Evolutionary conservation across 2,113 vertebrate genomes (phyloP).

Genomic region (Synodontis membranacea): DNA sequence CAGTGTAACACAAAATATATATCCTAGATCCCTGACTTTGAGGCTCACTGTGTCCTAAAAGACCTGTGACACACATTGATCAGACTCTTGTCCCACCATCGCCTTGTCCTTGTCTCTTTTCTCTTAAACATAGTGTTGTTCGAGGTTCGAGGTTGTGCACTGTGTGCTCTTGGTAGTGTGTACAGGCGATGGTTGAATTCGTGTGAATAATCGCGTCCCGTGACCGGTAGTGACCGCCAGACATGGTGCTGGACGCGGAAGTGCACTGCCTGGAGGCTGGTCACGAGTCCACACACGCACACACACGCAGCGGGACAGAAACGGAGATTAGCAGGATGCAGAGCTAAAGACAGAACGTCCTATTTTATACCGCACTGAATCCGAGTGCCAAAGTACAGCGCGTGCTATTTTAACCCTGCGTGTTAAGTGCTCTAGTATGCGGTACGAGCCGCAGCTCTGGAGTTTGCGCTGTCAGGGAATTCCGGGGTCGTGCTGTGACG

Average conservation of each 20-base stretch:
- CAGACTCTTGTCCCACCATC: not conserved
- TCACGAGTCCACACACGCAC: slow-evolving; percentile 58
- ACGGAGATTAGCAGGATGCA: not conserved
- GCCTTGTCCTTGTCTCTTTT: not conserved
- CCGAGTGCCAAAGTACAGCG: not conserved
- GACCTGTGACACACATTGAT: not conserved
- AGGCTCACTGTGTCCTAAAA: not conserved
- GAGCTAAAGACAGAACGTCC: not conserved
- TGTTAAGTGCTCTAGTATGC: not conserved
- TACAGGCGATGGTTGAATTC: not conserved
- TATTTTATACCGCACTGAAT: not conserved
- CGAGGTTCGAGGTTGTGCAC: not conserved
- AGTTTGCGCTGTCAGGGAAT: slow-evolving; percentile 75
- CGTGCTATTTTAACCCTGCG: not conserved
- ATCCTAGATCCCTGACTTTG: not conserved
- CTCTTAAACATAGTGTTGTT: not conserved
- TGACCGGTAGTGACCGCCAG: slow-evolving; percentile 19
- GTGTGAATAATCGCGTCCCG: slow-evolving; percentile 43
- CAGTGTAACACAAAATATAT: too few relatives aligned
- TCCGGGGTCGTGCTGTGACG: slow-evolving; percentile 72
- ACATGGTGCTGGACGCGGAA: slow-evolving; percentile 59
- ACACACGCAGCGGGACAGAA: not conserved
- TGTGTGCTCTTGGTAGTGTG: not conserved
- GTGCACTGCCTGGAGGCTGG: slow-evolving; percentile 33
- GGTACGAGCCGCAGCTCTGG: slow-evolving; percentile 40